These are phyloP conservation scores for Phortica magna DNA, from an alignment of 2,888 invertebrate species.

Conservation along the genomic window DNA sequence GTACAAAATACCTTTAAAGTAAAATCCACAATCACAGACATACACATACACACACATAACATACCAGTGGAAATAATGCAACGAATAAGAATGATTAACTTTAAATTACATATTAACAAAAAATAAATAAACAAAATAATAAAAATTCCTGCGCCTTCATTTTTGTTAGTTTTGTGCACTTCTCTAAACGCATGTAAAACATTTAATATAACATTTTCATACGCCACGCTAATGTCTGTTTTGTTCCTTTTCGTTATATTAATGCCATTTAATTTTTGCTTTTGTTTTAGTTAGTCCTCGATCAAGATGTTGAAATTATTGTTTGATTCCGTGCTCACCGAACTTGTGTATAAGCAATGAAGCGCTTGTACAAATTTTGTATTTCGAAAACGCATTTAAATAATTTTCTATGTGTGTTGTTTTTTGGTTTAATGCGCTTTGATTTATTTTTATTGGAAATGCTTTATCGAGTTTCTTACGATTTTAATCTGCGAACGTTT, in stretches of 20 bases:
- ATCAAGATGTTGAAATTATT: conserved; percentile 73
- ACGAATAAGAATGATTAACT: conserved; percentile 33
- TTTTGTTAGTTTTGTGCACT: conserved; percentile 7
- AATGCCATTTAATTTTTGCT: conserved; percentile 36
- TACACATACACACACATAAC: conserved; percentile 11
- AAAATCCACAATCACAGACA: conserved; percentile 1
- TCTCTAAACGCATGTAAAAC: background rate
- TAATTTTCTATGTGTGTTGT: background rate
- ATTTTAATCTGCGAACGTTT: background rate
- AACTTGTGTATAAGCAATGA: conserved; percentile 36
- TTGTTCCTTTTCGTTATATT: background rate
- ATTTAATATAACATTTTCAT: background rate
- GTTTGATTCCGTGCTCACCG: conserved; percentile 55
- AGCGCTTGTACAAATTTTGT: background rate
- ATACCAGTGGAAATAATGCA: conserved; percentile 31
- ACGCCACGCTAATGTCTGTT: background rate
- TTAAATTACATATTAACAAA: conserved; percentile 2
- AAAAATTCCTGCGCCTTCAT: background rate
- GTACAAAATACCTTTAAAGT: conserved; percentile 22
- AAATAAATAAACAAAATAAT: background rate
- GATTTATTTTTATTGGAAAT: background rate
- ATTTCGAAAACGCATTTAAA: conserved; percentile 24
- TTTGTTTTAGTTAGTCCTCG: conserved; percentile 69
- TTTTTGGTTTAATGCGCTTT: conserved; percentile 7
- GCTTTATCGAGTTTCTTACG: background rate